Base-by-base conservation (phyloP, 1,140 invertebrate genomes). In the Eumeta japonica region DNA sequence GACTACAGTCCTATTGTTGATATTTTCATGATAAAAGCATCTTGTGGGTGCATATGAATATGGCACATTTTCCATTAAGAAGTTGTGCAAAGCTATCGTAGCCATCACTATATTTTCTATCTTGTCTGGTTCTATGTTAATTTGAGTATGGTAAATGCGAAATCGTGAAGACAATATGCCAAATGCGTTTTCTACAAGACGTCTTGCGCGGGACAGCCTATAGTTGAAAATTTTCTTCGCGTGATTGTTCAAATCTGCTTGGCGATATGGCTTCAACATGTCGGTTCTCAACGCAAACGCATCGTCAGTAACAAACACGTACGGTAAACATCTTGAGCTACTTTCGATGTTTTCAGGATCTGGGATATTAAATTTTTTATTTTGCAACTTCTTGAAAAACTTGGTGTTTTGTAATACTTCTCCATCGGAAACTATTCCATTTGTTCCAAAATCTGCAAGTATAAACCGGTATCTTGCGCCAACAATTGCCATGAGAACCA, bases 281-380 rank as follows among this genome's bases (percentile, higher is more conserved):
- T 67, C 43, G 3, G 32, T 11, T n/a, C 39, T 35, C 17, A 76
- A 43, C 9, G 52, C 41, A 45, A 75, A 76, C 10, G 61, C 61
- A 11, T 68, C 64, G 55, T 75, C 72, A 13, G 45, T 63, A 9
- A 75, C 44, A 50, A 75, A 54, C 40, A 66, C 49, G 41, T 57
- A 56, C 41, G 47, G 42, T 10, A 50, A 32, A 20, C 41, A 33
- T 43, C 43, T 15, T 19, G n/a, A 45, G 37, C 35, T 42, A 20
- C 24, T 11, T 4, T 28, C 13, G 2, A 28, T 2, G 2, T 3
- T 27, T 36, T 36, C 35, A n/a, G n/a, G n/a, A n/a, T n/a, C n/a
- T n/a, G n/a, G n/a, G n/a, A n/a, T n/a, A n/a, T n/a, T n/a, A n/a
- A n/a, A n/a, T n/a, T n/a, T n/a, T n/a, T n/a, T n/a, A n/a, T n/a